Evolutionary conservation across 1,140 invertebrate species (phyloP).

Genomic region (Zaprionus lachaisei): DNA sequence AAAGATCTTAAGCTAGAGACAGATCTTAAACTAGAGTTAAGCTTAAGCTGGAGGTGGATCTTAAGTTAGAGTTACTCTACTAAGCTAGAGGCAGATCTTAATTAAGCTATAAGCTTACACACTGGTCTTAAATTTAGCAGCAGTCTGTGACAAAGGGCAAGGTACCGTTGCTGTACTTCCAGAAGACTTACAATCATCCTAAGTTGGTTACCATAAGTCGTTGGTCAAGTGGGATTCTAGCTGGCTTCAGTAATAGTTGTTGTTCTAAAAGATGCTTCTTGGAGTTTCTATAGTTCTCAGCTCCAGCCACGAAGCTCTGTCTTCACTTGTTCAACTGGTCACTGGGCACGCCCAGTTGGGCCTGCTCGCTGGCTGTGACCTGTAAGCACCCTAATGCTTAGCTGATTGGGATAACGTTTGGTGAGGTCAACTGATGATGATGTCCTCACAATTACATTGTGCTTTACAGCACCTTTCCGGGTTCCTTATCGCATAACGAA

Average conservation of each 20-base stretch:
- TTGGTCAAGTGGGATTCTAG: constrained; percentile 1
- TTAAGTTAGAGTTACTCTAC: too few species aligned
- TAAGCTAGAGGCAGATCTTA: too few species aligned
- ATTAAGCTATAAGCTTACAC: too few species aligned
- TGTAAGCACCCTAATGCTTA: constrained; percentile 17
- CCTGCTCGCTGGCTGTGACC: constrained; percentile 63
- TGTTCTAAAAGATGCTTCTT: constrained; percentile 75
- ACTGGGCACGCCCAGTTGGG: constrained; percentile 41
- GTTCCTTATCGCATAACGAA: constrained; percentile 10
- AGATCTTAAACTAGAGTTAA: not conserved
- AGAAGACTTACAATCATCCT: constrained; percentile 42
- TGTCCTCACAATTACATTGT: not conserved
- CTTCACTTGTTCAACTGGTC: constrained; percentile 38
- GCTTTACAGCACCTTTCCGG: constrained; percentile 8
- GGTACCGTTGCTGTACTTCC: constrained; percentile 50
- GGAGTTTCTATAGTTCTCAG: constrained; percentile 53
- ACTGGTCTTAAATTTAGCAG: constrained; percentile 32
- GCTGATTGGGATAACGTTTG: constrained; percentile 42
- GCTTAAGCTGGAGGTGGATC: too few species aligned
- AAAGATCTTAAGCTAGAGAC: not conserved
- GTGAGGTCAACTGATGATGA: constrained; percentile 13
- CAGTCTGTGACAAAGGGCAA: constrained; percentile 55
- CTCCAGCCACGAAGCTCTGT: constrained; percentile 47
- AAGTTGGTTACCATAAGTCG: constrained; percentile 24
- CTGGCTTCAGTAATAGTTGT: constrained; percentile 67